Evolutionary conservation across 1,140 invertebrate species (phyloP).

Genomic region (Pentalonia nigronervosa): DNA sequence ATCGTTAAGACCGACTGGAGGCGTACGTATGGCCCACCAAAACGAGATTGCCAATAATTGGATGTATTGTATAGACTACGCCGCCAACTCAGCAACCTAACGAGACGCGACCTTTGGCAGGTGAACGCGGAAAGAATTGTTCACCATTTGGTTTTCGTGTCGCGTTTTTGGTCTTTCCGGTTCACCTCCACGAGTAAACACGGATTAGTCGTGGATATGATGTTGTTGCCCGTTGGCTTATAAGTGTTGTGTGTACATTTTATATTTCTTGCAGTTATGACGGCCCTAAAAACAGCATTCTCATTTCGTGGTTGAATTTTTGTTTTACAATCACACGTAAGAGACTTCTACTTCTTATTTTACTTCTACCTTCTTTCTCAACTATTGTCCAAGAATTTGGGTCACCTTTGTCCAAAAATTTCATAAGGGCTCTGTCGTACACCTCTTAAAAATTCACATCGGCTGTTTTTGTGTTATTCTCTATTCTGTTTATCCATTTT

Average conservation of each 20-base stretch:
- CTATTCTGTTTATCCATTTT: neutral
- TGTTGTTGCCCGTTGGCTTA: neutral
- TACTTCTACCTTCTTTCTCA: neutral
- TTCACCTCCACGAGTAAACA: neutral
- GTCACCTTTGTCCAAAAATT: too few relatives aligned
- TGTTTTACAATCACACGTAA: neutral
- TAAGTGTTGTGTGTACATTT: neutral
- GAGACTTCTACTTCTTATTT: neutral
- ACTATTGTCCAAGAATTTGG: too few relatives aligned
- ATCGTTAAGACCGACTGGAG: neutral
- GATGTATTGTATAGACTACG: neutral
- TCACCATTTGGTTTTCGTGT: neutral
- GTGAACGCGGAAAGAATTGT: neutral
- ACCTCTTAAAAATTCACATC: neutral
- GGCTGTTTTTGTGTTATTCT: neutral
- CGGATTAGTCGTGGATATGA: neutral
- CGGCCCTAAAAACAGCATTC: neutral
- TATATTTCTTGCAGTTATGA: neutral
- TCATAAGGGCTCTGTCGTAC: neutral
- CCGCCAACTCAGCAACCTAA: neutral
- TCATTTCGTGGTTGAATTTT: neutral
- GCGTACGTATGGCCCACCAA: neutral
- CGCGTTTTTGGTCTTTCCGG: neutral
- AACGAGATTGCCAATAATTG: slow-evolving; percentile 4
- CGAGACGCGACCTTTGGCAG: neutral